Base-by-base conservation (phyloP, 2,888 invertebrate genomes). In the Mermis nigrescens region DNA sequence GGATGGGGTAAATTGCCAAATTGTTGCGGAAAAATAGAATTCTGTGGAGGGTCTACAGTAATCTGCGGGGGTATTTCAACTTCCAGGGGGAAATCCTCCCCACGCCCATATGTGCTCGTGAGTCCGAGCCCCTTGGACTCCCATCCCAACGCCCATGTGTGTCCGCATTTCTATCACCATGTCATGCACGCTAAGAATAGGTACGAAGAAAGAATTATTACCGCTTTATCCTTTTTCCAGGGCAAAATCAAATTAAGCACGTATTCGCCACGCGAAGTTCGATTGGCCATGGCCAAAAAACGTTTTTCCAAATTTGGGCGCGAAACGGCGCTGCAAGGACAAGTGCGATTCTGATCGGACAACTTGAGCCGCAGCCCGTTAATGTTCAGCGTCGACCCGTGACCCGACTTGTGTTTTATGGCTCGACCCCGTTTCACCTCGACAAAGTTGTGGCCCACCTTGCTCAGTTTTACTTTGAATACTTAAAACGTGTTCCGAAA, bases 181-280 rank as follows among this genome's bases (percentile, higher is more conserved):
- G n/a, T n/a, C n/a, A n/a, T n/a, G n/a, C n/a, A n/a, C n/a, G n/a
- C n/a, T n/a, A n/a, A n/a, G n/a, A n/a, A n/a, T n/a, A n/a, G n/a
- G n/a, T n/a, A n/a, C n/a, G n/a, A n/a, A n/a, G n/a, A n/a, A n/a
- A n/a, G n/a, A n/a, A n/a, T n/a, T n/a, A n/a, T 19, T 38, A 38
- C 38, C 46, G 65, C 67, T 63, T 67, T 67, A 26, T 68, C 66
- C 56, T 68, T 68, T 31, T 66, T 61, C 70, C 70, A 70, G 1
- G 69, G 70, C 19, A 70, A 57, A 7, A 70, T 61, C 28, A 70
- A 61, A 62, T 64, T 66, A 12, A 69, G 68, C 22, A 63, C 61
- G 28, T 66, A 63, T 38, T 64, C 60, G 4, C 66, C 66, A 2
- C 29, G 1, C 53, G 65, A 28, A 26, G 62, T 60, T n/a, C 63